A percentile compares a stretch with the other conserved stretches of the same genome.
Conservation (phyloP, 2,113 vertebrate genomes). For the Uropsilus gracilis region DNA sequence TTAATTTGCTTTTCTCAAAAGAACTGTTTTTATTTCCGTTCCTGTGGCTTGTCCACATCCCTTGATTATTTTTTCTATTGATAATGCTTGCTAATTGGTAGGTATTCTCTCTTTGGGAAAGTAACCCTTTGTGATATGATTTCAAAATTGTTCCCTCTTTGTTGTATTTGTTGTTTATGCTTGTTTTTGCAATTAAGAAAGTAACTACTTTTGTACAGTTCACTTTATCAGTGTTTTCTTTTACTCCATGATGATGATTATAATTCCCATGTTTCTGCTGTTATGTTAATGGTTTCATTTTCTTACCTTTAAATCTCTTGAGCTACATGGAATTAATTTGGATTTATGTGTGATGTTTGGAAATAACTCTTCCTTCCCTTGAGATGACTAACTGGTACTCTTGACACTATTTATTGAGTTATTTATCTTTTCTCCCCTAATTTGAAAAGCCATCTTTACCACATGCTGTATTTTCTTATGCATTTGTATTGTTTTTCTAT, state of each 20-base stretch:
- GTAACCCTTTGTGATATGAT: neutral
- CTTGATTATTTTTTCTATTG: neutral
- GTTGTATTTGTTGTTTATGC: neutral
- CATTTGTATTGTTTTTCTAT: slow-evolving; percentile 30
- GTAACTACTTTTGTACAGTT: neutral
- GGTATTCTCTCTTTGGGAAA: neutral
- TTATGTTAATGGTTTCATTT: slow-evolving; percentile 44
- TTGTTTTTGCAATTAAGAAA: neutral
- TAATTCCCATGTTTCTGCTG: neutral
- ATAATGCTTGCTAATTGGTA: neutral
- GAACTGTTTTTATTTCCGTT: slow-evolving; percentile 39
- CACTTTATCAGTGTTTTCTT: neutral
- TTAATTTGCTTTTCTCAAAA: slow-evolving; percentile 30
- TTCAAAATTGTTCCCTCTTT: neutral
- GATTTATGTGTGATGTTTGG: neutral
- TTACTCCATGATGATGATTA: neutral
- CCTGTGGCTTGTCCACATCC: neutral
- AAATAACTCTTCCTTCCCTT: neutral
- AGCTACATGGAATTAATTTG: neutral
- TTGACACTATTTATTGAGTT: slow-evolving; percentile 44
- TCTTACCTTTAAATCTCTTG: slow-evolving; percentile 14
- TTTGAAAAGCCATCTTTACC: neutral
- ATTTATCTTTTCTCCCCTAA: slow-evolving; percentile 50
- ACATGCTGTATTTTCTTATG: neutral
- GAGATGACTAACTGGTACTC: slow-evolving; percentile 25